Evolutionary conservation across 2,888 invertebrate genomes (phyloP).

Genomic region (Cecidostiba fungosa): DNA sequence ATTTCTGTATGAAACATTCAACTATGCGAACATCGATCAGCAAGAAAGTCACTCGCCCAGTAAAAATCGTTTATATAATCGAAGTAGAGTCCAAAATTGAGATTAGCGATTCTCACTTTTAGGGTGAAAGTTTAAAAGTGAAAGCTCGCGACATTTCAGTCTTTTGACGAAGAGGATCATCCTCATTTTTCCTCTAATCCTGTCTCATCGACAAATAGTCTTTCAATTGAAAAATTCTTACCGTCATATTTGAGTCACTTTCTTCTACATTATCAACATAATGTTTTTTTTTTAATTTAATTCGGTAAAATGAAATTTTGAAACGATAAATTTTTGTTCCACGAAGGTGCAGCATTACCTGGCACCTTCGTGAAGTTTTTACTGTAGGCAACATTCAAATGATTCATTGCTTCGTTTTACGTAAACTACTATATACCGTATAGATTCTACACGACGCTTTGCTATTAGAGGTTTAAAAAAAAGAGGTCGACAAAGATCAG

Average conservation of each 20-base stretch:
- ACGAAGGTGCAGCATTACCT: neutral
- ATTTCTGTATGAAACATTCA: too few relatives aligned
- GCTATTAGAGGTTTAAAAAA: neutral
- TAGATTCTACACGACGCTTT: neutral
- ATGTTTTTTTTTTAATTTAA: neutral
- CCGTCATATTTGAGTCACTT: neutral
- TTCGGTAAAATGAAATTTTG: neutral
- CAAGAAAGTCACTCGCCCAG: neutral
- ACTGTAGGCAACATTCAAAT: neutral
- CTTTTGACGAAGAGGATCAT: neutral
- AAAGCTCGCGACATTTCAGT: conserved; percentile 18
- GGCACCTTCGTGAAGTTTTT: neutral
- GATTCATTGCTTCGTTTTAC: neutral
- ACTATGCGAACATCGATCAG: neutral
- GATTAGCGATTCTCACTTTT: conserved; percentile 10
- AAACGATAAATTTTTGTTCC: neutral
- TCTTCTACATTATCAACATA: neutral
- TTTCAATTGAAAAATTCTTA: neutral
- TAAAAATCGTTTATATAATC: neutral
- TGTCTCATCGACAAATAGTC: neutral
- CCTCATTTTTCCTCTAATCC: neutral
- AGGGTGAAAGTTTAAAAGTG: conserved; percentile 49
- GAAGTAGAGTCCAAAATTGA: neutral
- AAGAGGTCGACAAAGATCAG: neutral
- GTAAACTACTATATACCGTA: neutral